These are phyloP conservation scores for Hippopotamyrus pictus DNA, from an alignment of 2,797 vertebrate genomes.

Conservation along the genomic window DNA sequence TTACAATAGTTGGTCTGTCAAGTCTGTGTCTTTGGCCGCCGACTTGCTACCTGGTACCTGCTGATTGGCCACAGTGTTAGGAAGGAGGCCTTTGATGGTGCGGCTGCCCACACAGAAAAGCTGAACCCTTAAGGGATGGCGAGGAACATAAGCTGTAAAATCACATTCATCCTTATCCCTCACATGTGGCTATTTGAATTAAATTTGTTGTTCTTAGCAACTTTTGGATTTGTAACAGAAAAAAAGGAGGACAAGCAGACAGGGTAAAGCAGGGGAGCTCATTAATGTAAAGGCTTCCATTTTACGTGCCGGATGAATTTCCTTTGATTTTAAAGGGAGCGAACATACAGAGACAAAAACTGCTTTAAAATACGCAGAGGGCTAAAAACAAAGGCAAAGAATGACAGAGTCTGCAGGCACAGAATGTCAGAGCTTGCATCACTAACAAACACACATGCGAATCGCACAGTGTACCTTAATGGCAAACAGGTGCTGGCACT, in stretches of 20 bases:
- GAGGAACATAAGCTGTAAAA: background rate
- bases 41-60: background rate
- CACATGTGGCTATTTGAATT: conserved; percentile 34
- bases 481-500: background rate
- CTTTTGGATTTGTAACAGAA: conserved; percentile 38
- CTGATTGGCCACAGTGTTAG: background rate
- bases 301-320: conserved; percentile 19
- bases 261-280: conserved; percentile 31
- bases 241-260: conserved; percentile 20
- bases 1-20: background rate
- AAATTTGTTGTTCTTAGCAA: conserved; percentile 52
- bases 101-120: background rate
- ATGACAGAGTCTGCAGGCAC: background rate
- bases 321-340: conserved; percentile 35
- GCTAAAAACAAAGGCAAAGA: background rate
- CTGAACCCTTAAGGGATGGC: conserved; percentile 2
- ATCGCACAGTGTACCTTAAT: background rate
- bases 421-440: background rate
- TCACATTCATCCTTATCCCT: conserved; percentile 3
- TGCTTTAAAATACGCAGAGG: background rate
- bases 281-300: conserved; percentile 16
- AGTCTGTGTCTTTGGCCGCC: background rate
- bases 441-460: background rate
- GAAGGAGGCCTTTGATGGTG: background rate
- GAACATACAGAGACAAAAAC: conserved; percentile 38